Percentiles rank a stretch among this genome's conserved stretches.
Evolutionary conservation across 2,888 invertebrate genomes (phyloP).

Genomic region (Hyalella azteca): DNA sequence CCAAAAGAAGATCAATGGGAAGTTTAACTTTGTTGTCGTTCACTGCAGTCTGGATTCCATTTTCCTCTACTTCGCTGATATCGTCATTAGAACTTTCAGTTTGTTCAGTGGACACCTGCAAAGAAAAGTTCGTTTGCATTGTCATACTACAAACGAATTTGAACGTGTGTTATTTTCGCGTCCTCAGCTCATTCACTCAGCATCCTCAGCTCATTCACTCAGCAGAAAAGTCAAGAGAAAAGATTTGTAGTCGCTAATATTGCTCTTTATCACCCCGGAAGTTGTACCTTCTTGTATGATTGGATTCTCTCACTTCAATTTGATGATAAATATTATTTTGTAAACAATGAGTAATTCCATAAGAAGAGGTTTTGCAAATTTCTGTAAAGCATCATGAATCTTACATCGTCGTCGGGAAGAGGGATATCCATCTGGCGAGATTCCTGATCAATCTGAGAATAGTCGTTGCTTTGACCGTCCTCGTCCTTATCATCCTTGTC

Average conservation of each 20-base stretch:
- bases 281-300: too few species aligned
- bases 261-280: too few species aligned
- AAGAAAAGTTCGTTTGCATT: too few species aligned
- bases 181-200: too few species aligned
- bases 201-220: too few species aligned
- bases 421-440: conserved; percentile 30
- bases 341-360: too few species aligned
- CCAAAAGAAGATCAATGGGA: conserved; percentile 52
- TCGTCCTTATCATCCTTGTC: background rate
- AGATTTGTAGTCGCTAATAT: too few species aligned
- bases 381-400: background rate
- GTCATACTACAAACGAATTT: too few species aligned
- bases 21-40: conserved; percentile 50
- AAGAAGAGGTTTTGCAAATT: background rate
- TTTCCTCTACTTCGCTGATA: conserved; percentile 3
- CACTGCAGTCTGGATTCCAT: conserved; percentile 39
- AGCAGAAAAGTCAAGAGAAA: too few species aligned
- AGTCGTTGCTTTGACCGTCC: background rate
- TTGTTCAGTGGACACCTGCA: background rate
- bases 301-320: too few species aligned
- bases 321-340: too few species aligned
- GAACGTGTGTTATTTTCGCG: too few species aligned
- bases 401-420: conserved; percentile 24
- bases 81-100: background rate
- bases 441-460: conserved; percentile 1